These are phyloP conservation scores for Arnoldichthys spilopterus DNA, from an alignment of 2,797 vertebrate genomes.

Conservation along the genomic window DNA sequence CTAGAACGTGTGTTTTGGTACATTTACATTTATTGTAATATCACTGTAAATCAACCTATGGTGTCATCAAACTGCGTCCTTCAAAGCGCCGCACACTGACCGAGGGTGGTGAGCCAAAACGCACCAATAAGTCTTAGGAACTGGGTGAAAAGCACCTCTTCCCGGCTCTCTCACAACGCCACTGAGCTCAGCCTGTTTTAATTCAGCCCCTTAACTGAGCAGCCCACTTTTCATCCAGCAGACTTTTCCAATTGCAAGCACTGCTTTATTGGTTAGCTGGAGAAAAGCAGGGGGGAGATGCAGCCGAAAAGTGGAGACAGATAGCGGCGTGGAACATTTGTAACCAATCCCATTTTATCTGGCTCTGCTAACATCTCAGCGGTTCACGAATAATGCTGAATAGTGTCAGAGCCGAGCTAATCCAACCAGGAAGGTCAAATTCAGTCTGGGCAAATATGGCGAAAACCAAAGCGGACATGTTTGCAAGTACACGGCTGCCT, in stretches of 20 bases:
- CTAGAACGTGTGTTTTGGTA: conserved; percentile 43
- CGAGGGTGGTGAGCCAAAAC: not conserved
- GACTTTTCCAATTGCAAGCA: conserved; percentile 81
- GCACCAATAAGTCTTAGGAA: not conserved
- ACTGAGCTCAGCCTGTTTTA: conserved; percentile 79
- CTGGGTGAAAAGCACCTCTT: conserved; percentile 13
- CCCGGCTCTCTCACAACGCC: conserved; percentile 60
- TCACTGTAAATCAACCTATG: conserved; percentile 26
- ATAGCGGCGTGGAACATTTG: conserved; percentile 77
- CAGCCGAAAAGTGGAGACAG: conserved; percentile 62
- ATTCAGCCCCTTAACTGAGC: conserved; percentile 83
- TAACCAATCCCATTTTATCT: conserved; percentile 79
- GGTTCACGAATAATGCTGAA: not conserved
- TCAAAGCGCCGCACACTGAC: conserved; percentile 30
- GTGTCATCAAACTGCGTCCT: conserved; percentile 31
- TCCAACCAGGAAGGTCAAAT: not conserved
- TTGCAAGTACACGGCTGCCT: not conserved
- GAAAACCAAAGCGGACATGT: not conserved
- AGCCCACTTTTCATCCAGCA: conserved; percentile 77
- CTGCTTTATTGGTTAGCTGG: conserved; percentile 79
- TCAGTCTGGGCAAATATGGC: not conserved
- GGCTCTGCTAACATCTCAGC: conserved; percentile 69
- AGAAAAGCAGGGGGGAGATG: conserved; percentile 65
- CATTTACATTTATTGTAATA: conserved; percentile 23
- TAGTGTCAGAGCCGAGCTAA: not conserved